phyloP scores from a whole-genome alignment of 2,797 vertebrate species.

The Phoeniculus purpureus region DNA sequence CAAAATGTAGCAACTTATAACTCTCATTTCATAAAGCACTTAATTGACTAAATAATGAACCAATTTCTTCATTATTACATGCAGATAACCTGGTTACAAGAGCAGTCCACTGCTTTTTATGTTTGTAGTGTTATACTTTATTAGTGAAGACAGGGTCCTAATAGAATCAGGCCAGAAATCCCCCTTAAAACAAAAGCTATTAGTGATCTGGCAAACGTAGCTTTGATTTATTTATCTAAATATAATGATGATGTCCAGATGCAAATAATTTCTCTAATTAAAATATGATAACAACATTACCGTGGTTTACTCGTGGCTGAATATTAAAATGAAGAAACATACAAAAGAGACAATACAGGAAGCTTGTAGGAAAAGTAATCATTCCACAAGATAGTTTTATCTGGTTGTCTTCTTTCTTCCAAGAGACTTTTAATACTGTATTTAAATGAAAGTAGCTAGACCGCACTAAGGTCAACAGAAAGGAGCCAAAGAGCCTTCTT shows the following conservation, averaged over 20 bases:
- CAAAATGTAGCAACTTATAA: not conserved
- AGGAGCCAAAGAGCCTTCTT: not conserved
- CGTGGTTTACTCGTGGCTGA: not conserved
- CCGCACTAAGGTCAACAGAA: not conserved
- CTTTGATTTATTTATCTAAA: not conserved
- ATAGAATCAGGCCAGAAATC: not conserved
- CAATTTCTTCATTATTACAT: not conserved
- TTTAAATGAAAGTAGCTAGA: not conserved
- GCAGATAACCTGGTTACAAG: not conserved
- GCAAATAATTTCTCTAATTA: not conserved
- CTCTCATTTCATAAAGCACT: not conserved
- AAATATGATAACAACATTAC: not conserved
- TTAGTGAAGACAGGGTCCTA: not conserved
- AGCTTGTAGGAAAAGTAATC: not conserved
- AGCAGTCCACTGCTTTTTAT: not conserved
- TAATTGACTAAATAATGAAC: not conserved
- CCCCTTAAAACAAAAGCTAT: not conserved
- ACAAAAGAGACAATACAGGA: not conserved
- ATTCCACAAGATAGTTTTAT: not conserved
- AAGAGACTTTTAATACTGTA: not conserved
- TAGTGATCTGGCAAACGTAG: not conserved
- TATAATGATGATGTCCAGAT: not conserved
- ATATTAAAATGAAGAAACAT: not conserved
- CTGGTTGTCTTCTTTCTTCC: not conserved
- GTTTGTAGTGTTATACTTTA: not conserved